A percentile compares a stretch with the other conserved stretches of the same genome.
These are phyloP conservation scores for Sterrhoptilus dennistouni DNA, from an alignment of 2,113 vertebrate species.

Conservation along the genomic window DNA sequence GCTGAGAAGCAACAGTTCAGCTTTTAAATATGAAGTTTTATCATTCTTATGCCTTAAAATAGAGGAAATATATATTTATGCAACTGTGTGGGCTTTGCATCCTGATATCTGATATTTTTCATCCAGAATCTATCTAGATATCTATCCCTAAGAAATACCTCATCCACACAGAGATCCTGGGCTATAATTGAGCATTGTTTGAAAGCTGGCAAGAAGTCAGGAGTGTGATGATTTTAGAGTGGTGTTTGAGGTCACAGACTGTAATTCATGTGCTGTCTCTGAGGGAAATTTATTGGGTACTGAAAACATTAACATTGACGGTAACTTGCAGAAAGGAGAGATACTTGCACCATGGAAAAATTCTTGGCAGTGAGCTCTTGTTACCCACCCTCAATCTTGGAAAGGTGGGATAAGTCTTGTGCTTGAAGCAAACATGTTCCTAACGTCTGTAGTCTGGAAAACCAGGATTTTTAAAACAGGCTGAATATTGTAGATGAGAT, in stretches of 20 bases:
- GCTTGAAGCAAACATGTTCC: not conserved
- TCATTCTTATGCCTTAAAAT: not conserved
- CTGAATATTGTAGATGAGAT: not conserved
- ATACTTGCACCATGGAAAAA: not conserved
- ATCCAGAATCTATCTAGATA: too few relatives aligned
- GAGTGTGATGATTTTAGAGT: not conserved
- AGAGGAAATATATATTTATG: not conserved
- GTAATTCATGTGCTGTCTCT: not conserved
- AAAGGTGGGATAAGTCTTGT: not conserved
- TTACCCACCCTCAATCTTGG: accelerated
- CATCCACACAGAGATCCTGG: not conserved
- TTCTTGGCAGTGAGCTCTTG: not conserved
- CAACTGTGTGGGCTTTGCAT: not conserved
- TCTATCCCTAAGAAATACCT: not conserved
- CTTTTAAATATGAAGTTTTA: not conserved
- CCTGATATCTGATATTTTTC: not conserved
- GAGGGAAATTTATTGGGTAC: not conserved
- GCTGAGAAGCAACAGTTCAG: not conserved
- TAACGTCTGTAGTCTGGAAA: not conserved
- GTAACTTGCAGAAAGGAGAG: not conserved
- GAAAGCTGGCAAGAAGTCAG: not conserved
- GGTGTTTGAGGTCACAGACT: not conserved
- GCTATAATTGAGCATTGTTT: not conserved
- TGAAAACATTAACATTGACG: not conserved
- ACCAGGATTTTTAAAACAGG: not conserved